phyloP scores from a whole-genome alignment of 1,140 invertebrate genomes.

The Scaptomyza montana region DNA sequence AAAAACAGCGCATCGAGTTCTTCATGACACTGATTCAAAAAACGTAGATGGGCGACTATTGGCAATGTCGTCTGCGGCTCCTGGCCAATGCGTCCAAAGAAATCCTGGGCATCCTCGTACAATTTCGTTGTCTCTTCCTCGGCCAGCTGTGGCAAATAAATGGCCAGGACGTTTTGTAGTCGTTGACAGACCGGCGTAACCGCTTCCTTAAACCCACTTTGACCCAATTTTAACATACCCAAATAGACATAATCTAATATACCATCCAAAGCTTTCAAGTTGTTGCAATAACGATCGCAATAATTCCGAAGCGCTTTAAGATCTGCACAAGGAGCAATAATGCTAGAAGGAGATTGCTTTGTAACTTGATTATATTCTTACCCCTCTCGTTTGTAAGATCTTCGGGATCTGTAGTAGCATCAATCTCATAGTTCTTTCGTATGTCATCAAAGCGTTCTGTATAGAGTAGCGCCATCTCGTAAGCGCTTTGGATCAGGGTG shows the following conservation, averaged over 20 bases:
- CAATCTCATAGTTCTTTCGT: constrained; percentile 88
- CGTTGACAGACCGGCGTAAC: constrained; percentile 88
- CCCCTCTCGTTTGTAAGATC: constrained; percentile 84
- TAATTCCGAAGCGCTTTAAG: constrained; percentile 86
- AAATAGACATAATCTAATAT: constrained; percentile 86
- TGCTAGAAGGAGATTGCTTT: background rate
- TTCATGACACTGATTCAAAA: constrained; percentile 87
- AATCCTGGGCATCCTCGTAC: constrained; percentile 86
- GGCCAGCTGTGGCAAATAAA: constrained; percentile 86
- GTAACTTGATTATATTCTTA: constrained; percentile 12
- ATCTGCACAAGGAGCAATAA: constrained; percentile 62
- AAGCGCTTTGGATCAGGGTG: constrained; percentile 78
- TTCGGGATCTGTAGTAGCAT: constrained; percentile 86
- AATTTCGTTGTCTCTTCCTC: constrained; percentile 86
- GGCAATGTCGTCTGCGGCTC: constrained; percentile 87
- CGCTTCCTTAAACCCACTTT: constrained; percentile 88
- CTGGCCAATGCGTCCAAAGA: constrained; percentile 86
- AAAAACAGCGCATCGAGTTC: constrained; percentile 87
- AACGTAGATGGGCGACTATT: constrained; percentile 88
- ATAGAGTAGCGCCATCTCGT: constrained; percentile 87
- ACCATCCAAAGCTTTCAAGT: constrained; percentile 86
- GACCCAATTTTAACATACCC: constrained; percentile 89
- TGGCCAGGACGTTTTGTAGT: constrained; percentile 87
- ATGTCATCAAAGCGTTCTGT: constrained; percentile 88
- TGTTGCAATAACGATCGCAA: constrained; percentile 86